Conservation (phyloP, 2,888 invertebrate species). For the Falcaria lacertinaria region DNA sequence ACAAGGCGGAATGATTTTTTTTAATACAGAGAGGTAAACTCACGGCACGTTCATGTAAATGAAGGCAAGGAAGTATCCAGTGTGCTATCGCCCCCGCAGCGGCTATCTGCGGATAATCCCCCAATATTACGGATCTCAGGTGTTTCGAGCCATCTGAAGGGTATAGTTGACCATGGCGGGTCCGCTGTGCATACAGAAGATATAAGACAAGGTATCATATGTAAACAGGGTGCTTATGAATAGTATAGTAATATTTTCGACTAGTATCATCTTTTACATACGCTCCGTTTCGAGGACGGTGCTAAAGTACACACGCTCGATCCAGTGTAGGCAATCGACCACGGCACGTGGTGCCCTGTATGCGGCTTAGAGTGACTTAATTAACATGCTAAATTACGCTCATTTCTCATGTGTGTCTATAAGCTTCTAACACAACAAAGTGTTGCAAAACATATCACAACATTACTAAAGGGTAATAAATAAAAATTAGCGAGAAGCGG, state of each 20-base stretch:
- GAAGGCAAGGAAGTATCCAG: conserved; percentile 6
- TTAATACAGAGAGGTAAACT: conserved; percentile 15
- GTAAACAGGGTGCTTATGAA: too few relatives aligned
- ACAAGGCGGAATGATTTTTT: conserved; percentile 13
- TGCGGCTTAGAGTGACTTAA: not conserved
- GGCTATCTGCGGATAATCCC: conserved; percentile 6
- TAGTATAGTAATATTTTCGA: too few relatives aligned
- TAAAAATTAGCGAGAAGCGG: conserved; percentile 36
- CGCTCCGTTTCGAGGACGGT: too few relatives aligned
- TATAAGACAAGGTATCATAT: too few relatives aligned
- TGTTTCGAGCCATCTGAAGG: not conserved
- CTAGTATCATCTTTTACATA: too few relatives aligned
- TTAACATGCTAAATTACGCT: not conserved
- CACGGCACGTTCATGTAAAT: conserved; percentile 24
- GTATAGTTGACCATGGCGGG: not conserved
- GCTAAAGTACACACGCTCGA: too few relatives aligned
- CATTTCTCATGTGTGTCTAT: not conserved
- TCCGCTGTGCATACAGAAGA: too few relatives aligned
- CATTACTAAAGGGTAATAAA: conserved; percentile 16
- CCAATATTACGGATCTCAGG: conserved; percentile 6
- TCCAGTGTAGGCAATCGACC: not conserved
- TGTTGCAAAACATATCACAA: conserved; percentile 12
- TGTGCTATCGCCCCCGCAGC: conserved; percentile 1
- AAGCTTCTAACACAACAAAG: too few relatives aligned
- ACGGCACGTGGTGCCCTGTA: not conserved